These are phyloP conservation scores for Poeciliopsis paucimaculata DNA, from an alignment of 2,797 vertebrate genomes.

Conservation along the genomic window DNA sequence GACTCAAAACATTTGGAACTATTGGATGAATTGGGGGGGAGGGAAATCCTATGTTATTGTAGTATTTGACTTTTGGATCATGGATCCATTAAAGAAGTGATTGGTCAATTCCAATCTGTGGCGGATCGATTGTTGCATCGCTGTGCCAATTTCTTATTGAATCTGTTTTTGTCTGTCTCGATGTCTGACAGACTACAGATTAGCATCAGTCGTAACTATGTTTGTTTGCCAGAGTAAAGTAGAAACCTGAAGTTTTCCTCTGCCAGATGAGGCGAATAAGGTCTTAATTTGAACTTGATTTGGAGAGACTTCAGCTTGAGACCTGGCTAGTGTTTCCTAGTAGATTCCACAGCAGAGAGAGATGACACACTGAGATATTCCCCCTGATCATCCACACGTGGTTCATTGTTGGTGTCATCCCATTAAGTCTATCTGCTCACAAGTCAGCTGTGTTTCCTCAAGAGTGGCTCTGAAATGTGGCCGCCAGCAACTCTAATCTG, in stretches of 20 bases:
- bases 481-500: neutral
- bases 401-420: conserved; percentile 11
- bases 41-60: neutral
- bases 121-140: neutral
- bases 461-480: neutral
- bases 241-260: neutral
- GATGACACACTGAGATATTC: conserved; percentile 17
- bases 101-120: neutral
- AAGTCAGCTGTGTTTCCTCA: conserved; percentile 2
- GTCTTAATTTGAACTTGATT: neutral
- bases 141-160: neutral
- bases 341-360: conserved; percentile 8
- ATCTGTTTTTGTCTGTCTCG: neutral
- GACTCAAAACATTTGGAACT: neutral
- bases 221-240: neutral
- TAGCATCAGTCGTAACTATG: neutral
- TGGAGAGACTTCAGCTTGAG: neutral
- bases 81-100: neutral
- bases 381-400: conserved; percentile 12
- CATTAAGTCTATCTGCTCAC: conserved; percentile 11
- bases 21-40: neutral
- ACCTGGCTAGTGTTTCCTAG: conserved; percentile 21
- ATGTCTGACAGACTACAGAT: neutral
- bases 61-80: neutral
- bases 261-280: neutral